These are phyloP conservation scores for Amphiura filiformis DNA, from an alignment of 35 echinoderm and acorn worm species.

Conservation along the genomic window DNA sequence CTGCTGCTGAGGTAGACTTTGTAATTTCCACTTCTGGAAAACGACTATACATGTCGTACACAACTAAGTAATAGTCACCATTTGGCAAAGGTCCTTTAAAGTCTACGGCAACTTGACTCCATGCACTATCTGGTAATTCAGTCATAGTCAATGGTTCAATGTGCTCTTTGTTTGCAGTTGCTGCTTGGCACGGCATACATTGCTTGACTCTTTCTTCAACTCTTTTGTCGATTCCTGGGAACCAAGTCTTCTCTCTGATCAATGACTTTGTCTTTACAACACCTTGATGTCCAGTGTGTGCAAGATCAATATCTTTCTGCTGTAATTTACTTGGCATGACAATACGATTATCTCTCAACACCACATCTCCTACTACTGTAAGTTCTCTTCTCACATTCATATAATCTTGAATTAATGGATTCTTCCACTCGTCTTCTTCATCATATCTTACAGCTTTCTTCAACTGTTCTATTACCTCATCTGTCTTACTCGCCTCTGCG, in stretches of 20 bases:
- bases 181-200: slow-evolving; percentile 49
- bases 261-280: slow-evolving; percentile 39
- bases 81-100: slow-evolving; percentile 20
- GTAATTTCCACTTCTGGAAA: slow-evolving; percentile 67
- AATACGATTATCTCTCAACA: background rate
- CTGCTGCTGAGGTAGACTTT: slow-evolving; percentile 36
- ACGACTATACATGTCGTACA: slow-evolving; percentile 61
- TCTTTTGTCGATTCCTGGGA: slow-evolving; percentile 38
- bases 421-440: background rate
- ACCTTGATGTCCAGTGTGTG: slow-evolving; percentile 11
- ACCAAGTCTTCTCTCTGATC: slow-evolving; percentile 32
- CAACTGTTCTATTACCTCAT: slow-evolving; percentile 22
- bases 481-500: background rate
- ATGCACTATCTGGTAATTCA: slow-evolving; percentile 2
- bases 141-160: slow-evolving; percentile 8
- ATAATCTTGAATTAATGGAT: background rate
- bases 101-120: slow-evolving; percentile 23
- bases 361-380: background rate
- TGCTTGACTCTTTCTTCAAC: slow-evolving; percentile 32
- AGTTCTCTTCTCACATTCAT: background rate
- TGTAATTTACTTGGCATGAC: background rate
- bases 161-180: background rate
- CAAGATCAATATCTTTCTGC: background rate
- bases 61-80: slow-evolving; percentile 65
- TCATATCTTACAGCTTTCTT: slow-evolving; percentile 16